Conservation (phyloP, 2,113 vertebrate species). For the Seriola quinqueradiata region DNA sequence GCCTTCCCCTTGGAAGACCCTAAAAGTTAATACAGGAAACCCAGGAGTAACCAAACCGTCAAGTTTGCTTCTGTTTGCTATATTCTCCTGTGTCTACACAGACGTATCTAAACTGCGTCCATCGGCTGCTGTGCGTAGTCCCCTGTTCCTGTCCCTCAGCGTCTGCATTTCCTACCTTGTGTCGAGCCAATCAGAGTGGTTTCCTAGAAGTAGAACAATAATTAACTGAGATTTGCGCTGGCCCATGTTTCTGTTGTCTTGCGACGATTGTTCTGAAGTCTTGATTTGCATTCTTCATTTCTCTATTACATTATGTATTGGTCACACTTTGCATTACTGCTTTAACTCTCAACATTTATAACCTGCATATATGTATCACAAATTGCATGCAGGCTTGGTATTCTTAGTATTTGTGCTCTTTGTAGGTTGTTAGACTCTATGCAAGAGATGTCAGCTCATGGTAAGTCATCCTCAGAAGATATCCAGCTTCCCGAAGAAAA, state of each 20-base stretch:
- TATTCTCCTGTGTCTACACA: too few species aligned
- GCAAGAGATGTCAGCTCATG: constrained; percentile 48
- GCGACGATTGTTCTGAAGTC: neutral
- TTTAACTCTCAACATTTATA: neutral
- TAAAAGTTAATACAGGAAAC: neutral
- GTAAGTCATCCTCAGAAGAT: constrained; percentile 67
- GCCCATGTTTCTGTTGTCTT: neutral
- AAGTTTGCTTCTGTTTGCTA: too few species aligned
- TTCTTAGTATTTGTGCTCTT: constrained; percentile 79
- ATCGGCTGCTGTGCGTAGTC: neutral
- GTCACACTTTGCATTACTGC: neutral
- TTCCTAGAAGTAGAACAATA: neutral
- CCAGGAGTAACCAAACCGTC: too few species aligned
- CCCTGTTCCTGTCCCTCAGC: neutral
- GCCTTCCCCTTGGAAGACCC: neutral
- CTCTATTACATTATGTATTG: neutral
- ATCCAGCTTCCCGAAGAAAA: constrained; percentile 11
- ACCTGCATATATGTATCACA: neutral
- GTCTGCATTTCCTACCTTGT: constrained; percentile 15
- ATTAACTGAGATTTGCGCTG: constrained; percentile 15
- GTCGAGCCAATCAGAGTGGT: neutral
- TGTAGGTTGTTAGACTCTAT: constrained; percentile 75
- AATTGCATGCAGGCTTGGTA: constrained; percentile 40
- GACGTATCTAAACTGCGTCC: neutral
- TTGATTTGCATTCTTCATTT: constrained; percentile 16